Conservation (phyloP, 2,888 invertebrate species). For the Rosalia funebris region DNA sequence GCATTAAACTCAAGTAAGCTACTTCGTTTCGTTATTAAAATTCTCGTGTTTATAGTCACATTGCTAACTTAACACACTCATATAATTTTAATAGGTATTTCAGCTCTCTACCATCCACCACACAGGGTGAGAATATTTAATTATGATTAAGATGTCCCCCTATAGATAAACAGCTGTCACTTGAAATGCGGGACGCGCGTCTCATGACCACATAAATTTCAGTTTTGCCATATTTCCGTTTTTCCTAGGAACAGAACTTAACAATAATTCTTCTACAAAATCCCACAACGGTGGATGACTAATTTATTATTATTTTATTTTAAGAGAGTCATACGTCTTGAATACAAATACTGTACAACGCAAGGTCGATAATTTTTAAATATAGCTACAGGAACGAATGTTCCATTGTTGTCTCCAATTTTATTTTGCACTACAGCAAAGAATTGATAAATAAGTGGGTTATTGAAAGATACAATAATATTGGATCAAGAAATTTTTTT, state of each 20-base stretch:
- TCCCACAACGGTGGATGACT: slow-evolving; percentile 30
- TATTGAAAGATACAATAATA: too few species aligned
- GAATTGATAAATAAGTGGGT: background rate
- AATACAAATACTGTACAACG: slow-evolving; percentile 29
- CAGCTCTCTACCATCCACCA: too few species aligned
- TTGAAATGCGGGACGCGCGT: slow-evolving; percentile 38
- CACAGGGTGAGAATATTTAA: slow-evolving; percentile 40
- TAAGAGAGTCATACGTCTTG: slow-evolving; percentile 31
- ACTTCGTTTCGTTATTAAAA: too few species aligned
- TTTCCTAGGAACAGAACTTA: slow-evolving; percentile 35
- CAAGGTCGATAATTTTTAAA: slow-evolving; percentile 29
- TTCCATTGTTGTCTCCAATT: slow-evolving; percentile 5
- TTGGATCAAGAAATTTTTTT: too few species aligned
- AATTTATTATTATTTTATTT: slow-evolving; percentile 39
- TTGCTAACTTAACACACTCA: too few species aligned
- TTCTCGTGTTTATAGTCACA: too few species aligned
- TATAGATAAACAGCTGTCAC: slow-evolving; percentile 26
- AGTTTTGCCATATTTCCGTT: slow-evolving; percentile 40
- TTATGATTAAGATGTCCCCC: slow-evolving; percentile 31
- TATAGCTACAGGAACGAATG: slow-evolving; percentile 1
- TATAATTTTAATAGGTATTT: too few species aligned
- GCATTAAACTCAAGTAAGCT: too few species aligned
- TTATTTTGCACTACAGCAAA: background rate
- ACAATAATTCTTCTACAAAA: slow-evolving; percentile 30
- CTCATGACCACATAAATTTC: slow-evolving; percentile 39